Base-by-base conservation (phyloP, 2,797 vertebrate genomes). In the Anableps anableps region DNA sequence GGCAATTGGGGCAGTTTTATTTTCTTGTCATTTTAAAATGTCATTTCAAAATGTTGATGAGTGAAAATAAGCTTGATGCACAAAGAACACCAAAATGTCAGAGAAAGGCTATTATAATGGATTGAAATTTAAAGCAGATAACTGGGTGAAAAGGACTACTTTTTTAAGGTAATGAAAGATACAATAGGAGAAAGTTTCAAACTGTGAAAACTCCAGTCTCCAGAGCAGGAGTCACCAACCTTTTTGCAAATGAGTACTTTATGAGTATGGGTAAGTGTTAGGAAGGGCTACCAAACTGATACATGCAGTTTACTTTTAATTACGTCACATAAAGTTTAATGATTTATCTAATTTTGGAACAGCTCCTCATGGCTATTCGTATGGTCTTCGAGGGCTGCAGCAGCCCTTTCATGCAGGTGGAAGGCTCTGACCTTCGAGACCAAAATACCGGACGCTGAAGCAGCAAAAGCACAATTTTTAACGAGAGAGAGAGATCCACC, bases 361-460 rank as follows among this genome's bases (percentile, higher is more conserved):
- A n/a, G n/a, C n/a, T n/a, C n/a, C n/a, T n/a, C n/a, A n/a, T n/a
- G n/a, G n/a, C n/a, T n/a, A n/a, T n/a, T n/a, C n/a, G n/a, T n/a
- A n/a, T n/a, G n/a, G n/a, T n/a, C n/a, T n/a, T 23, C 19, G 41
- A 36, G 36, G 41, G 64, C 64, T 38, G 64, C 21, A 23, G 64
- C 64, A 68, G 34, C 55, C 9, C 21, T 26, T 66, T 66, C 64
- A 41, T 66, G 64, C 10, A 23, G 64, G 19, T 66, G 36, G 10
- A 66, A 66, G n/a, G 71, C 71, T 72, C 16, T 48, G 71, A 48
- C 45, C 71, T 48, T 72, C n/a, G 45, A 36, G 45, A 72, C 29
- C 14, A 47, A 7, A 50, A 48, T 31, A 45, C 29, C 48, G 29
- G 29, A 72, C 29, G 43, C 29, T 72, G n/a, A 72, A 58, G 51